Base-by-base conservation (phyloP, 2,888 invertebrate species). In the Sphaeridia pumilis region DNA sequence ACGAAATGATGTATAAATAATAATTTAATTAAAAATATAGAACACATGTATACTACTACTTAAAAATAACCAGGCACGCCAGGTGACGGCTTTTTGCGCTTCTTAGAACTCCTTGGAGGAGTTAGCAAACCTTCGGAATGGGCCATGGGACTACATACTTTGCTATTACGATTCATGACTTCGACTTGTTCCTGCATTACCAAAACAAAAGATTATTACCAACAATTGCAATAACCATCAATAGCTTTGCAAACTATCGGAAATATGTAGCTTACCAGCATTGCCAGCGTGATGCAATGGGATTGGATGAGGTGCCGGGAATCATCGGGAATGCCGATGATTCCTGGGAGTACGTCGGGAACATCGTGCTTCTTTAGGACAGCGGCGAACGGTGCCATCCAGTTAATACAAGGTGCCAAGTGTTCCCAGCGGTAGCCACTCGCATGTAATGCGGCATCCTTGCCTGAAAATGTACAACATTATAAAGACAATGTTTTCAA, bases 261-360 rank as follows among this genome's bases (percentile, higher is more conserved):
- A n/a, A n/a, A n/a, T n/a, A n/a, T 28, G 17, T 3, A 3, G 66
- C 72, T 68, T 66, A 76, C 76, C 67, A 92, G 80, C 77, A 89
- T 81, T 54, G 80, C 78, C 61, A 94, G 77, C 65, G 83, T 83
- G 59, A 87, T 83, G 57, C 83, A 81, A 70, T 93, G 92, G 0
- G 82, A 82, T 70, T 88, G 87, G 59, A 87, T 79, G 26, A 64
- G 52, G 51, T 64, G 65, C 3, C 62, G 58, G 54, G 72, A 70
- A 48, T 73, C 71, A 25, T 68, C 62, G 4, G 69, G 46, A 20
- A 74, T 65, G 31, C 68, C 67, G 17, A 67, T 67, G 58, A 73
- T 72, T 44, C 68, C 66, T 50, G 71, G 72, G 2, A 73, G 62
- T 44, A 71, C 69, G n/a, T 68, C 66, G 4, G 67, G 67, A 38